phyloP scores from a whole-genome alignment of 2,113 vertebrate genomes.

The Pavo muticus region DNA sequence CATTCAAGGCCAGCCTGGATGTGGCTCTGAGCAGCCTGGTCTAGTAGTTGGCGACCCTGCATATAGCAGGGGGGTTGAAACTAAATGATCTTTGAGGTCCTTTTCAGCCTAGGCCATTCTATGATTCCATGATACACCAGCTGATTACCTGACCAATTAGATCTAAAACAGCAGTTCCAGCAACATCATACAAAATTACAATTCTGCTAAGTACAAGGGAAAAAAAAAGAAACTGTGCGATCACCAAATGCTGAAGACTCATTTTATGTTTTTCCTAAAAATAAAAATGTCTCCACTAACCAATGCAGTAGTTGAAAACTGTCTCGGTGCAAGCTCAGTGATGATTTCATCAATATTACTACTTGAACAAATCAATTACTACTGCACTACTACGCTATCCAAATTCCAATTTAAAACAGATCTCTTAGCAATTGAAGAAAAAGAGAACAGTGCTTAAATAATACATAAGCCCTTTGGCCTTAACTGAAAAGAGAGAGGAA shows the following conservation, averaged over 20 bases:
- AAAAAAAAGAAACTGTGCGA: neutral
- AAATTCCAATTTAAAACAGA: neutral
- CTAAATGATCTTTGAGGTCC: too few relatives aligned
- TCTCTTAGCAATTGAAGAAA: neutral
- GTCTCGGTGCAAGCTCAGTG: neutral
- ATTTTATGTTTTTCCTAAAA: neutral
- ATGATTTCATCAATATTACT: neutral
- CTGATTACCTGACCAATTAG: neutral
- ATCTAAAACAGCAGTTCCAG: neutral
- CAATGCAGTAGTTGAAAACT: neutral
- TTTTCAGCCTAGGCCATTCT: too few relatives aligned
- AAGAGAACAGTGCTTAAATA: slow-evolving; percentile 17
- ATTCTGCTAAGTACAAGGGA: neutral
- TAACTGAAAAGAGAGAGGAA: neutral
- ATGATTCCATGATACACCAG: neutral
- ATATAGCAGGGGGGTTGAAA: too few relatives aligned
- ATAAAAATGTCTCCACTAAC: neutral
- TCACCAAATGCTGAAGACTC: neutral
- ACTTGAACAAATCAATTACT: slow-evolving; percentile 29
- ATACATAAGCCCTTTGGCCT: neutral
- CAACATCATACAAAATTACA: neutral
- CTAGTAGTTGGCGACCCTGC: too few relatives aligned
- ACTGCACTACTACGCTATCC: neutral
- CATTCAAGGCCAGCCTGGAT: too few relatives aligned
- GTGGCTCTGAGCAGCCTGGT: too few relatives aligned